Conservation (phyloP, 2,113 vertebrate species). For the Eidolon helvum region DNA sequence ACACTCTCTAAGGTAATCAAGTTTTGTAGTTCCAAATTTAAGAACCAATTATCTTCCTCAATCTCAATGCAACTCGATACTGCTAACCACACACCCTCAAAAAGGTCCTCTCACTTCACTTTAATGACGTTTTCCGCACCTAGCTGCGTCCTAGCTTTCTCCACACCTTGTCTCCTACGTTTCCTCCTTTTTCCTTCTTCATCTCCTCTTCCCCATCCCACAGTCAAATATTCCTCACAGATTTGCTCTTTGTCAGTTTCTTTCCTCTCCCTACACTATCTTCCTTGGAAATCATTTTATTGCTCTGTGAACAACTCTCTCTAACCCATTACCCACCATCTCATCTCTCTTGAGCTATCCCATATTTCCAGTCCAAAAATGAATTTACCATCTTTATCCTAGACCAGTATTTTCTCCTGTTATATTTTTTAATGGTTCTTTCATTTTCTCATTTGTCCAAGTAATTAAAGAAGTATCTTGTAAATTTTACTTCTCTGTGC, state of each 20-base stretch:
- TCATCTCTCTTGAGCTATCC: neutral
- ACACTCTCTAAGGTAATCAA: neutral
- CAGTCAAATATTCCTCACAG: neutral
- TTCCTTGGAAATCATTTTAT: neutral
- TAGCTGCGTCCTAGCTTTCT: neutral
- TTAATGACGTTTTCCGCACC: neutral
- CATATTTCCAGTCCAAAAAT: neutral
- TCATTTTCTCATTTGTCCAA: conserved; percentile 21
- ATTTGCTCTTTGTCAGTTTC: neutral
- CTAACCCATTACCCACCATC: neutral
- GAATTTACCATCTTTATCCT: neutral
- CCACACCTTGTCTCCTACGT: no score
- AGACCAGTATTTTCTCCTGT: neutral
- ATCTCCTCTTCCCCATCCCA: neutral
- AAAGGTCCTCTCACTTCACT: neutral
- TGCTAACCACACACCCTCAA: neutral
- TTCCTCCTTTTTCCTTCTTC: neutral
- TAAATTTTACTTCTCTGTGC: neutral
- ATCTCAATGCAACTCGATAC: accelerated
- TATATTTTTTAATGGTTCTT: neutral
- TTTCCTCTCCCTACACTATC: neutral
- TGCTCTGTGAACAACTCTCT: neutral
- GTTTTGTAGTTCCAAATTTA: neutral
- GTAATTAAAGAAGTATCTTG: neutral
- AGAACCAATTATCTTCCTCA: neutral